Evolutionary conservation across 2,888 invertebrate species (phyloP).

Genomic region (Aphrophora alni): DNA sequence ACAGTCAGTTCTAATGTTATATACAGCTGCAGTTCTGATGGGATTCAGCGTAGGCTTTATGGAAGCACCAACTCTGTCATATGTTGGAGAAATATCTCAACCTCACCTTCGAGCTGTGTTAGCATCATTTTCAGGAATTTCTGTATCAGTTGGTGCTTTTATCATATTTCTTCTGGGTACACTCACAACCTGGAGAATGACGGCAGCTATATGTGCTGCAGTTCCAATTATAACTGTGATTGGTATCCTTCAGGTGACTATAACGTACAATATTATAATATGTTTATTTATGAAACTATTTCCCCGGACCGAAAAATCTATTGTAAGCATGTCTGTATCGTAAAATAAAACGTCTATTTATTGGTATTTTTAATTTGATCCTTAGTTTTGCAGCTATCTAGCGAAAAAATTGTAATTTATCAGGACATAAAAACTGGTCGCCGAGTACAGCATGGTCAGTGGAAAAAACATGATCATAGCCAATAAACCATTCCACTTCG

Average conservation of each 20-base stretch:
- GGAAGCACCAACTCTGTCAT: conserved; percentile 66
- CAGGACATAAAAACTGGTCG: too few relatives aligned
- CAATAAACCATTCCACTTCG: too few relatives aligned
- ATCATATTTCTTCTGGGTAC: conserved; percentile 62
- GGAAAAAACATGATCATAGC: too few relatives aligned
- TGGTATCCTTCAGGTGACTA: conserved; percentile 61
- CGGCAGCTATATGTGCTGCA: conserved; percentile 60
- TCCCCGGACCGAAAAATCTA: too few relatives aligned
- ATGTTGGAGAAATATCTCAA: conserved; percentile 66
- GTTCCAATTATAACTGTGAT: conserved; percentile 62
- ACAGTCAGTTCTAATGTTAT: conserved; percentile 60
- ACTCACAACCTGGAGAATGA: conserved; percentile 62
- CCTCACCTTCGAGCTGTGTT: conserved; percentile 62
- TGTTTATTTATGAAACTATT: too few relatives aligned
- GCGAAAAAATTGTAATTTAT: too few relatives aligned
- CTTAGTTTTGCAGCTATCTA: too few relatives aligned
- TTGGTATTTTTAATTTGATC: too few relatives aligned
- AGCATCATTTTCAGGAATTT: conserved; percentile 60
- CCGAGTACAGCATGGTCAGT: too few relatives aligned
- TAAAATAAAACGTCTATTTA: too few relatives aligned
- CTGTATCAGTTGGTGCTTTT: conserved; percentile 62
- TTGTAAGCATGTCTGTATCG: too few relatives aligned
- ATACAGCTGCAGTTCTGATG: conserved; percentile 61
- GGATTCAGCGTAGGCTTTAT: conserved; percentile 64
- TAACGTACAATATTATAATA: too few relatives aligned